phyloP scores from a whole-genome alignment of 2,113 vertebrate species.

The Toxostoma redivivum region DNA sequence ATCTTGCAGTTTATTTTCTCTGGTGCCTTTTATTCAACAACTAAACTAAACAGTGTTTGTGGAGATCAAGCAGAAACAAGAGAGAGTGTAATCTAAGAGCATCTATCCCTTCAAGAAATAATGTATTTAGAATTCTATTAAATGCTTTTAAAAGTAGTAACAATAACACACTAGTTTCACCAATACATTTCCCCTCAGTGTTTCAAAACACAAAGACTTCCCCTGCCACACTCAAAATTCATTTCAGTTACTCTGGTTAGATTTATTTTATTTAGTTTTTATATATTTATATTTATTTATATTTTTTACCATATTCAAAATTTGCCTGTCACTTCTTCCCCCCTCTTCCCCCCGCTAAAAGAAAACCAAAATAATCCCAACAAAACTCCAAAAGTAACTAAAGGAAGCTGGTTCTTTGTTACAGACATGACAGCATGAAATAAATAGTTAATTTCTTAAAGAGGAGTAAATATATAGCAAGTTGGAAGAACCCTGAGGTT shows the following conservation, averaged over 20 bases:
- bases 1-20: not conserved
- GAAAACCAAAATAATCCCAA: fast-evolving
- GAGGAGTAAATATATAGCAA: not conserved
- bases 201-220: not conserved
- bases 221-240: not conserved
- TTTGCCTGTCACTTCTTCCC: not conserved
- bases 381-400: not conserved
- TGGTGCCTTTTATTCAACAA: not conserved
- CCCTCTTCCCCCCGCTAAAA: too few species aligned
- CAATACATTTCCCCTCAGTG: not conserved
- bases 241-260: not conserved
- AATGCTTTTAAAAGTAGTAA: not conserved
- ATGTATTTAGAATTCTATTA: not conserved
- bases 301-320: not conserved
- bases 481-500: not conserved
- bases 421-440: not conserved
- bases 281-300: too few species aligned
- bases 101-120: not conserved
- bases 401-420: not conserved
- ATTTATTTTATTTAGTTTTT: not conserved
- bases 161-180: not conserved
- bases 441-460: not conserved
- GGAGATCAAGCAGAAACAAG: not conserved
- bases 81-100: not conserved
- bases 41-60: not conserved